Conservation (phyloP, 2,797 vertebrate genomes). For the Lepilemur ruficaudatus region DNA sequence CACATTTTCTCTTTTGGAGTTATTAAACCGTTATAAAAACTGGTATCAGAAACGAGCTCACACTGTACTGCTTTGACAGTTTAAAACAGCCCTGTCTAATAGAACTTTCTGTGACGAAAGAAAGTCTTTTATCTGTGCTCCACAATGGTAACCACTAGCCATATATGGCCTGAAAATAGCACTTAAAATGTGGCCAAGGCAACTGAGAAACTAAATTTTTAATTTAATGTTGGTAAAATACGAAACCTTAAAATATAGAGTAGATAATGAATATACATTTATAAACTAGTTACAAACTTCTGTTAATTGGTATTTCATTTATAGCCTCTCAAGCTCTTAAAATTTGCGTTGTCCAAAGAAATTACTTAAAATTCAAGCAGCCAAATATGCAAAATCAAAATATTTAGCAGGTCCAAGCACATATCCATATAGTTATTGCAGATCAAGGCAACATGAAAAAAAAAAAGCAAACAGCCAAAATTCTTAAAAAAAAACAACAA, state of each 20-base stretch:
- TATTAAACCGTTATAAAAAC: not conserved
- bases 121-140: not conserved
- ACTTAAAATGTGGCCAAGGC: not conserved
- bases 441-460: slow-evolving; percentile 60
- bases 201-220: slow-evolving; percentile 15
- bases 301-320: slow-evolving; percentile 49
- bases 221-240: slow-evolving; percentile 26
- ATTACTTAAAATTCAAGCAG: slow-evolving; percentile 61
- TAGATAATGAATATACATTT: slow-evolving; percentile 32
- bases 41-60: not conserved
- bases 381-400: slow-evolving; percentile 77
- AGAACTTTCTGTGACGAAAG: not conserved
- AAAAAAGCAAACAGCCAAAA: slow-evolving; percentile 70
- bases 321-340: slow-evolving; percentile 62
- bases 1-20: not conserved
- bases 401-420: slow-evolving; percentile 70
- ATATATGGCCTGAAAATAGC: not conserved
- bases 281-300: slow-evolving; percentile 42
- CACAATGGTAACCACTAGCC: not conserved
- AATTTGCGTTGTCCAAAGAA: slow-evolving; percentile 53
- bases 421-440: slow-evolving; percentile 61
- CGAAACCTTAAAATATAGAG: slow-evolving; percentile 20
- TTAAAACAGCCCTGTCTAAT: not conserved
- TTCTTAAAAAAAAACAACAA: slow-evolving; percentile 1
- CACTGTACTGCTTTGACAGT: not conserved